These are phyloP conservation scores for Pachyseris speciosa DNA, from an alignment of 64 coral and sea anemone genomes.

Conservation along the genomic window DNA sequence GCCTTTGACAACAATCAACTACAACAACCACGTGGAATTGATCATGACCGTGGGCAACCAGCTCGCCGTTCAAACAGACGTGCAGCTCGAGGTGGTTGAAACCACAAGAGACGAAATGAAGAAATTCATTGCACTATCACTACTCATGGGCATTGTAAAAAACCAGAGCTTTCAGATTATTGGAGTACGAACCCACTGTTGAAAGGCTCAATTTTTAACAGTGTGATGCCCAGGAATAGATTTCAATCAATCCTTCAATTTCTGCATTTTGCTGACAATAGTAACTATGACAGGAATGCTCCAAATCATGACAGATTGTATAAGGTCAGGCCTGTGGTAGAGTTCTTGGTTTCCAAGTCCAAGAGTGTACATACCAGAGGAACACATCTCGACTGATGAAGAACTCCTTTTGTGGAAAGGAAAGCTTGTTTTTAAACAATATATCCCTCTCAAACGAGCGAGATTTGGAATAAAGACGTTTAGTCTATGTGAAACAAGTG, in stretches of 20 bases:
- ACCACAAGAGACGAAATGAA: too few relatives aligned
- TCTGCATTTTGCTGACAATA: slow-evolving; percentile 47
- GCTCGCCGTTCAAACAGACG: too few relatives aligned
- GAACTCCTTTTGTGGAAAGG: slow-evolving; percentile 29
- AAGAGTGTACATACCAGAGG: not conserved
- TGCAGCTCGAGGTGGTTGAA: too few relatives aligned
- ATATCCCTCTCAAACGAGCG: slow-evolving; percentile 18
- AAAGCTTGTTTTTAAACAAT: slow-evolving; percentile 37
- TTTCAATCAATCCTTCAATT: slow-evolving; percentile 4
- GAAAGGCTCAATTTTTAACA: not conserved
- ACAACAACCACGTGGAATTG: not conserved
- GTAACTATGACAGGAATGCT: not conserved
- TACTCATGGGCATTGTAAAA: not conserved
- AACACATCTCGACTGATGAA: slow-evolving; percentile 2
- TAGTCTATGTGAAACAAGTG: slow-evolving; percentile 2
- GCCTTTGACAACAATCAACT: not conserved
- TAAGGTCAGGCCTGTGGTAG: slow-evolving; percentile 15
- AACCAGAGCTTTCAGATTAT: slow-evolving; percentile 17
- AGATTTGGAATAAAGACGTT: slow-evolving; percentile 41
- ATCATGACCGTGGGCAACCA: too few relatives aligned
- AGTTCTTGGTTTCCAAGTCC: not conserved
- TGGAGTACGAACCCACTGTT: slow-evolving; percentile 37
- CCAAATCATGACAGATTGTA: not conserved
- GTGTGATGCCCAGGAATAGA: slow-evolving; percentile 7
- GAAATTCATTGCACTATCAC: too few relatives aligned